phyloP scores from a whole-genome alignment of 2,888 invertebrate genomes.

The Apeira syringaria region DNA sequence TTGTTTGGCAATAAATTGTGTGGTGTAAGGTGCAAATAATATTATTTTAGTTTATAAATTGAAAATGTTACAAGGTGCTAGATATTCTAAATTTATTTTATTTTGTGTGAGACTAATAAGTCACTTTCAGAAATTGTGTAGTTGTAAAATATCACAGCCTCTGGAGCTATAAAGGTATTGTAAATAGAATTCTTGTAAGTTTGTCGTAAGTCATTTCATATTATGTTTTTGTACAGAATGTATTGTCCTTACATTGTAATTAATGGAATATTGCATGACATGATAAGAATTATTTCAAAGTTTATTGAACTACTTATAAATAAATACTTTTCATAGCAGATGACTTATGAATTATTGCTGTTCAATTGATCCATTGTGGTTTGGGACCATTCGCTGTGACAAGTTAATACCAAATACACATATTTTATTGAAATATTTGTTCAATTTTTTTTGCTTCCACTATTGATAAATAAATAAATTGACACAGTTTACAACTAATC shows the following conservation, averaged over 20 bases:
- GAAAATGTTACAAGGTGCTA: slow-evolving; percentile 23
- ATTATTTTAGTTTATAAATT: slow-evolving; percentile 6
- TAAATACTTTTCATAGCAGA: slow-evolving; percentile 1
- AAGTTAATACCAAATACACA: slow-evolving; percentile 59
- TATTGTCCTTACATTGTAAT: slow-evolving; percentile 11
- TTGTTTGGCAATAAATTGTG: slow-evolving; percentile 19
- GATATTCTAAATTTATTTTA: slow-evolving; percentile 11
- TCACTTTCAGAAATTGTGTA: slow-evolving; percentile 7
- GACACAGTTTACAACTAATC: no score
- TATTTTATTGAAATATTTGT: slow-evolving; percentile 32
- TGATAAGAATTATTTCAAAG: not conserved
- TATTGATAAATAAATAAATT: no score
- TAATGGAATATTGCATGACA: slow-evolving; percentile 3
- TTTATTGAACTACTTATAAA: slow-evolving; percentile 1
- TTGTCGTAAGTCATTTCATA: slow-evolving; percentile 25
- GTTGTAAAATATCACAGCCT: slow-evolving; percentile 27
- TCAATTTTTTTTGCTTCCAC: no score
- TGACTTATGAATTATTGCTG: slow-evolving; percentile 15
- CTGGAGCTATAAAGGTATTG: slow-evolving; percentile 29
- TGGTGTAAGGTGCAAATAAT: slow-evolving; percentile 21
- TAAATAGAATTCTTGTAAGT: slow-evolving; percentile 33
- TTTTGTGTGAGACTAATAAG: slow-evolving; percentile 19
- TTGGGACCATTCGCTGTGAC: slow-evolving; percentile 56
- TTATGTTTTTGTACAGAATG: slow-evolving; percentile 22
- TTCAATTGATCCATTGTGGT: slow-evolving; percentile 37